Evolutionary conservation across 2,888 invertebrate species (phyloP), one percentile per base, ranked within the genome.

Genomic region (Xestia sexstrigata): DNA sequence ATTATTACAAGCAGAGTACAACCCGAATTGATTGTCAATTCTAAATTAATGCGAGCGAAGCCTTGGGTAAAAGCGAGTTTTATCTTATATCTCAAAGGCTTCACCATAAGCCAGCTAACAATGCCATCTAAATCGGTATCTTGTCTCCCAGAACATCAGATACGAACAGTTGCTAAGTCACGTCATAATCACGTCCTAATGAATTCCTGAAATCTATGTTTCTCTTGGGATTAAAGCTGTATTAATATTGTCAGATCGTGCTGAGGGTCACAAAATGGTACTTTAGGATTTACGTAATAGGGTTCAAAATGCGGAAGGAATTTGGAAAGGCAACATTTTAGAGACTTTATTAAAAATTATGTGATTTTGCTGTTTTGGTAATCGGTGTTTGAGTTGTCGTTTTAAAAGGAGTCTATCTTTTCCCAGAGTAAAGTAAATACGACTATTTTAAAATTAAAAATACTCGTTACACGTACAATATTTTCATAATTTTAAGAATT

Each of bases 141-240:
- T 39, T 35, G 49, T 47, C 52, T 66, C 68, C 49, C 47, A 17
- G 35, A 74, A 66, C 72, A 66, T 73, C 23, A 73, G 13, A 42
- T 39, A 30, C 26, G 42, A 68, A 70, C 70, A n/a, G 70, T 74
- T 65, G 62, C 68, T 79, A 79, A 82, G 63, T 62, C 62, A 62
- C 58, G 5, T 17, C 42, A 60, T 77, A 78, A 82, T 81, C 78
- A 82, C 78, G 42, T 23, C 67, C 30, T 73, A 78, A 74, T 82
- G 60, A 82, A 82, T 82, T 78, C 42, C 68, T 69, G 47, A 77
- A 82, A 79, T 82, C 68, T 74, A 55, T 62, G 67, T 71, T 74
- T 65, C 68, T 52, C 30, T 71, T 47, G 63, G 60, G 74, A 71
- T 68, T 71, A 65, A 58, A 39, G 63, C 68, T 17, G 30, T 55